These are phyloP conservation scores for Cottoperca gobio DNA, from an alignment of 2,797 vertebrate genomes.

Conservation along the genomic window DNA sequence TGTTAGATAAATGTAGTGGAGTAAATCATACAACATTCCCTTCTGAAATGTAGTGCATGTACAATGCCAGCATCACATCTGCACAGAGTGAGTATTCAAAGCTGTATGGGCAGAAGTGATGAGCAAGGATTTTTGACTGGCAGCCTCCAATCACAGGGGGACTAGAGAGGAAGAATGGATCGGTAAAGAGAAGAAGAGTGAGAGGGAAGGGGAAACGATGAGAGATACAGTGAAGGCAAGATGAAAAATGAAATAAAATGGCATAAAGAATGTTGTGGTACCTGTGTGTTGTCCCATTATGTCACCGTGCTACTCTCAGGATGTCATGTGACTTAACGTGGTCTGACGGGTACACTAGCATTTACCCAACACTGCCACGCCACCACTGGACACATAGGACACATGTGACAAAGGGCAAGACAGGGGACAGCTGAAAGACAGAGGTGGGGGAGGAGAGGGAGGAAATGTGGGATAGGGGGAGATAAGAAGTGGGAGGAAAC, in stretches of 20 bases:
- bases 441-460: background rate
- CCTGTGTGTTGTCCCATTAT: background rate
- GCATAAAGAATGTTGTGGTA: background rate
- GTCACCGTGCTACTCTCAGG: background rate
- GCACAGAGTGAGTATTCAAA: slow-evolving; percentile 53
- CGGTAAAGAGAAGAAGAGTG: background rate
- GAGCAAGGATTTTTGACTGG: slow-evolving; percentile 71
- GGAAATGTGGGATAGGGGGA: background rate
- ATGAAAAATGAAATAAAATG: background rate
- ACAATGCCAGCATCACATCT: slow-evolving; percentile 13
- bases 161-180: slow-evolving; percentile 20
- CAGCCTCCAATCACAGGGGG: slow-evolving; percentile 28
- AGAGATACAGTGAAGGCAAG: background rate
- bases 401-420: background rate
- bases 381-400: background rate
- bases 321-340: slow-evolving; percentile 2
- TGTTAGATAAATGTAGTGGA: too few species aligned
- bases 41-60: too few species aligned
- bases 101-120: slow-evolving; percentile 77
- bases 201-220: background rate
- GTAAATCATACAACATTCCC: too few species aligned
- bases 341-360: slow-evolving; percentile 24
- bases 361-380: slow-evolving; percentile 3
- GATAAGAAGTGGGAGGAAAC: background rate
- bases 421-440: background rate